Evolutionary conservation across 2,797 vertebrate species (phyloP), one percentile per base, ranked within the genome.

Genomic region (Toxotes lorentzi): DNA sequence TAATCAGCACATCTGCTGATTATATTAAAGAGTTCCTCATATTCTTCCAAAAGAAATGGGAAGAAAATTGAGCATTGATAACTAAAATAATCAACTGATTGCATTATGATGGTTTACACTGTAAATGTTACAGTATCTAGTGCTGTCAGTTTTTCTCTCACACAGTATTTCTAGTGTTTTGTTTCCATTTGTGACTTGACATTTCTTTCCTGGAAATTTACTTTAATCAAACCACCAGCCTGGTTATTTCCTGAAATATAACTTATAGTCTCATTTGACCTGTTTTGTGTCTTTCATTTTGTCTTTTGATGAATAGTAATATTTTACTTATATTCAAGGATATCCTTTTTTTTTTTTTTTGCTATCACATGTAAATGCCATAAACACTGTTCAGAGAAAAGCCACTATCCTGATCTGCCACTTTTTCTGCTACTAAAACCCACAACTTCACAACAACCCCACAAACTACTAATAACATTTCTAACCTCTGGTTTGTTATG

Each of bases 111-210:
- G 23, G 19, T 74, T 54, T 65, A 61, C 51, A 56, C 27, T 48
- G 43, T 30, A 47, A 30, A 19, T n/a, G 47, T 45, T 7, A 19
- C 24, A 23, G 8, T 59, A 56, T 62, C 5, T 48, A 1, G 24
- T 59, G 27, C 38, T 47, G 23, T 27, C 17, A 64, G 41, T 51
- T 47, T 38, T 63, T 48, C 9, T 2, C 50, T 83, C 12, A 13
- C 11, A 35, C 64, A 21, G 24, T 67, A 12, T 69, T 70, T 81
- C 23, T 84, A 24, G 17, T 64, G 24, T 73, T 35, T 6, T 41
- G 41, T 24, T 60, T 34, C 67, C 54, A 70, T 45, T 41, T 51
- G 13, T 67, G 65, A 67, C 21, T 51, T 78, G 13, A 53, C 47
- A 35, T 58, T 60, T 34, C 32, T 73, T 14, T 74, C 1, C 38